Evolutionary conservation across 2,888 invertebrate genomes (phyloP).

Genomic region (Torymus auratus): DNA sequence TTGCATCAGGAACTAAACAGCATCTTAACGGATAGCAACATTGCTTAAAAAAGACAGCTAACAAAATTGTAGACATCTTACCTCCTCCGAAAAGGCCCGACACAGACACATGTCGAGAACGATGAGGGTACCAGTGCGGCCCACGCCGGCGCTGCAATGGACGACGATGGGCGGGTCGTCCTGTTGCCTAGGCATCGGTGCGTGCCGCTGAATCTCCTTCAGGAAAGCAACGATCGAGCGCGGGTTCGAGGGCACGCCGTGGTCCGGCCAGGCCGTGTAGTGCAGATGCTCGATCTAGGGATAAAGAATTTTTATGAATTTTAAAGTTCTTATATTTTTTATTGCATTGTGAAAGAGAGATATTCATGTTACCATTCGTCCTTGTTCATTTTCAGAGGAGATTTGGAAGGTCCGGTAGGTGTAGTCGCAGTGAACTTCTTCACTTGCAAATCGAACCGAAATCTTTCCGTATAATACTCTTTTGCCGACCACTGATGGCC

Average conservation of each 20-base stretch:
- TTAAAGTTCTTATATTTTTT: background rate
- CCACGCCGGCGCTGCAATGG: constrained; percentile 82
- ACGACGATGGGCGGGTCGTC: constrained; percentile 77
- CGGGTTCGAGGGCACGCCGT: constrained; percentile 76
- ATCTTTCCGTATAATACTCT: constrained; percentile 72
- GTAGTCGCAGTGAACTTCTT: constrained; percentile 73
- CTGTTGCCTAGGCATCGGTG: constrained; percentile 69
- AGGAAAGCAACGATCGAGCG: constrained; percentile 74
- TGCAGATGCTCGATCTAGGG: constrained; percentile 77
- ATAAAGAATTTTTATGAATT: constrained; percentile 1
- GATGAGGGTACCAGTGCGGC: constrained; percentile 81
- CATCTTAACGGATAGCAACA: too few species aligned
- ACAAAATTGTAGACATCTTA: constrained; percentile 39
- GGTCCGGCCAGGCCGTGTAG: constrained; percentile 79
- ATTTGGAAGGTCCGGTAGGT: constrained; percentile 72
- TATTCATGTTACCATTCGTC: constrained; percentile 32
- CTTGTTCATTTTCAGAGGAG: constrained; percentile 60
- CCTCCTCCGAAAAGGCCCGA: constrained; percentile 75
- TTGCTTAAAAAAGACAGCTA: too few species aligned
- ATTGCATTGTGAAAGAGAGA: background rate
- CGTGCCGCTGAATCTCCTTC: constrained; percentile 66
- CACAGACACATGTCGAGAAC: constrained; percentile 80
- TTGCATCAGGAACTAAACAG: too few species aligned
- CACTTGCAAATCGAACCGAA: constrained; percentile 68
- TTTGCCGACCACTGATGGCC: constrained; percentile 76